Percentiles rank a stretch among this genome's conserved stretches.
Evolutionary conservation across 1,140 invertebrate species (phyloP).

Genomic region (Varroa destructor): DNA sequence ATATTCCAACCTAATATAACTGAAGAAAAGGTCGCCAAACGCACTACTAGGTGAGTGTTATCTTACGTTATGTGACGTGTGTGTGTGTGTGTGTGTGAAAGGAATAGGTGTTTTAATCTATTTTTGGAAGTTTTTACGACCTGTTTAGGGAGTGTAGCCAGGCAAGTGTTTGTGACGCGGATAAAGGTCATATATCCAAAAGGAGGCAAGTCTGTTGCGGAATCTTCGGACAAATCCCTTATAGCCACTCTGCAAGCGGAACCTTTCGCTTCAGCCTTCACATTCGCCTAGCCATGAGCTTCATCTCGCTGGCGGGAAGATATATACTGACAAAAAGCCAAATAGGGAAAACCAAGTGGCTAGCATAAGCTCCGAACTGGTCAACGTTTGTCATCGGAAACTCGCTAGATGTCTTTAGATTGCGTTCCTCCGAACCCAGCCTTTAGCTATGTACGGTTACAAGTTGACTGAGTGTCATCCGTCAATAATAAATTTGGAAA

Average conservation of each 20-base stretch:
- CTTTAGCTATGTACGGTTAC: too few relatives aligned
- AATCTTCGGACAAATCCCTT: conserved; percentile 61
- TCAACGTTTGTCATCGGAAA: too few relatives aligned
- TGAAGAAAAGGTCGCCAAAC: conserved; percentile 98
- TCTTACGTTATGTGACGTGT: too few relatives aligned
- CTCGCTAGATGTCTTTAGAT: too few relatives aligned
- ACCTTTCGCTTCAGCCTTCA: conserved; percentile 31
- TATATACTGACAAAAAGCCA: conserved; percentile 28
- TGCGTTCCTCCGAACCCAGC: too few relatives aligned
- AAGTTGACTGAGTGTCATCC: too few relatives aligned
- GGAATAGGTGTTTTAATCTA: too few relatives aligned
- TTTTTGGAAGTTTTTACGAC: conserved; percentile 40
- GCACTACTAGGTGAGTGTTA: conserved; percentile 58
- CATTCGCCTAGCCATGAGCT: conserved; percentile 31
- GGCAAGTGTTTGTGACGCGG: conserved; percentile 83
- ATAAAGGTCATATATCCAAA: conserved; percentile 53
- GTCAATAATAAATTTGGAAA: too few relatives aligned
- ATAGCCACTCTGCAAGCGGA: conserved; percentile 40
- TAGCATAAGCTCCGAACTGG: too few relatives aligned
- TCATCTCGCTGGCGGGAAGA: conserved; percentile 56
- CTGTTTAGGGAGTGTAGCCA: conserved; percentile 58
- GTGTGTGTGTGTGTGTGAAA: too few relatives aligned
- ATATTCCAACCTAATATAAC: conserved; percentile 54
- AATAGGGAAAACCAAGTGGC: conserved; percentile 11
- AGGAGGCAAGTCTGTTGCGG: conserved; percentile 78